Base-by-base conservation (phyloP, 35 echinoderm and acorn worm genomes). In the Anneissia japonica region DNA sequence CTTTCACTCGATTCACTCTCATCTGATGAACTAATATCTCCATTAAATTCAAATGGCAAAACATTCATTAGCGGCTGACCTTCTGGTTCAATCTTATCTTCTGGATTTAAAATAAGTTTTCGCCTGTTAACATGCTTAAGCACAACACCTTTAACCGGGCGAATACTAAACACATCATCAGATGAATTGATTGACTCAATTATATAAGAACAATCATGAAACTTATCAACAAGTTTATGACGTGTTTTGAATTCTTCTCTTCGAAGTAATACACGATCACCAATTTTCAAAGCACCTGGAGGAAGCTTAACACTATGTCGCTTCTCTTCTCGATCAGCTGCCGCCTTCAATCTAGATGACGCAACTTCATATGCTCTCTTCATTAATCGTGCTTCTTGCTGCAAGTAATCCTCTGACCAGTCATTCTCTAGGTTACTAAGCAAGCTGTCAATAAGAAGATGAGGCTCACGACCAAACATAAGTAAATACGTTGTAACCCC, bases 151-250 rank as follows among this genome's bases (percentile, higher is more conserved):
- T 35, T 32, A 81, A 37, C 30, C 30, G 79, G 79, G 9, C 36
- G 31, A 31, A 81, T 37, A 35, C 37, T 26, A 37, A 35, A 81
- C 31, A 81, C 23, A 81, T 81, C 79, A 37, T 38, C 26, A 34
- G 29, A 32, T 6, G 14, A 32, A 37, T 87, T 87, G 1, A 78
- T 37, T 23, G 37, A 37, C 13, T 40, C 85, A 6, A 87, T 75
- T 0, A 79, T 41, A 36, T 46, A 79, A 26, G 85, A 7, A 21
- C 46, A 74, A 7, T 30, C 31, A 41, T 46, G 39, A 31, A 29
- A 87, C 28, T 87, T 87, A 39, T 87, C 85, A 30, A 13, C 75
- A 36, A 87, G 40, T 33, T 87, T 87, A 34, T 87, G 85, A 4
- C 85, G 74, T 13, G 32, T 39, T 11, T 79, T 14, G 74, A 87